A percentile compares a stretch with the other conserved stretches of the same genome.
Evolutionary conservation across 1,140 invertebrate genomes (phyloP).

Genomic region (Harlomillsia oculata): DNA sequence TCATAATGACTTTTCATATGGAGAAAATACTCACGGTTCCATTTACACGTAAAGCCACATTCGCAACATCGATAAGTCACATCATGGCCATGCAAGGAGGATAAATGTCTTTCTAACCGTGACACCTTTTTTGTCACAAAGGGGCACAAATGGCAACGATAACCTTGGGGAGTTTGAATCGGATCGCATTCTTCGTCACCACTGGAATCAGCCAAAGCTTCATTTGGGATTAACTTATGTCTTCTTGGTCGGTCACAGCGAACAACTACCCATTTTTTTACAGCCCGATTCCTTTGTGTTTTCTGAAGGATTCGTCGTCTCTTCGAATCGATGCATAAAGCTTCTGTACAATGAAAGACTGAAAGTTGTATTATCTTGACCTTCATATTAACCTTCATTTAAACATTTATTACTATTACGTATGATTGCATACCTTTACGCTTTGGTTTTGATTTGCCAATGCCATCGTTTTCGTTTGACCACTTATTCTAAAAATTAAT

Average conservation of each 20-base stretch:
- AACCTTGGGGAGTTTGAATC: constrained; percentile 27
- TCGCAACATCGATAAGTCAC: constrained; percentile 53
- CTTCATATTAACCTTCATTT: too few relatives aligned
- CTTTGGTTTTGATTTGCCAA: constrained; percentile 12
- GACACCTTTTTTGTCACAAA: constrained; percentile 44
- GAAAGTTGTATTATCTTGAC: not conserved
- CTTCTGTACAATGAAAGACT: not conserved
- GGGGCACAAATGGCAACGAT: constrained; percentile 46
- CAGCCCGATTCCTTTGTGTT: constrained; percentile 22
- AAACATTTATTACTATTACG: too few relatives aligned
- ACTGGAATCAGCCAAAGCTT: constrained; percentile 29
- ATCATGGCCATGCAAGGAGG: constrained; percentile 47
- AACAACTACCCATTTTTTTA: constrained; percentile 29
- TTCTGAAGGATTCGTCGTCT: constrained; percentile 19
- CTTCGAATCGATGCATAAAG: constrained; percentile 25
- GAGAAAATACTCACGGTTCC: constrained; percentile 53
- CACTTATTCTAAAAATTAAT: constrained; percentile 24
- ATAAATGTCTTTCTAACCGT: constrained; percentile 46
- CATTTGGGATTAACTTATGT: constrained; percentile 11
- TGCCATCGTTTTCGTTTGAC: constrained; percentile 19
- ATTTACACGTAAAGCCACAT: constrained; percentile 54
- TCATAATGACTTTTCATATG: constrained; percentile 56
- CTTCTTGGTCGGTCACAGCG: constrained; percentile 24
- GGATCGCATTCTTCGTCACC: constrained; percentile 36
- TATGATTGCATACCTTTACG: constrained; percentile 15